Evolutionary conservation across 1,140 invertebrate genomes (phyloP).

Genomic region (Trachymyrmex septentrionalis): DNA sequence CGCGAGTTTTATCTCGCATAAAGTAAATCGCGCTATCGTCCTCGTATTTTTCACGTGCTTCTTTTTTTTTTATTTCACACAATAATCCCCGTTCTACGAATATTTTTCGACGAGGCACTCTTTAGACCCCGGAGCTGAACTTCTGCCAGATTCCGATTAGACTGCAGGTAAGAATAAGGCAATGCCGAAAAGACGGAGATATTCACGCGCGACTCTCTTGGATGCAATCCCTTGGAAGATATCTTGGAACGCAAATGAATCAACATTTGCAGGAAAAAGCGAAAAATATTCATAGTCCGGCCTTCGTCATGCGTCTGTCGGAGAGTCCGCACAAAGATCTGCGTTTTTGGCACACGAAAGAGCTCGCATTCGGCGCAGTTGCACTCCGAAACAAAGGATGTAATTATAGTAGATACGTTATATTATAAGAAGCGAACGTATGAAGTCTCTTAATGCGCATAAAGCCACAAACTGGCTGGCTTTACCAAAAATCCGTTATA

Average conservation of each 20-base stretch:
- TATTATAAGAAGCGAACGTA: not conserved
- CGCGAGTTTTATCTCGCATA: not conserved
- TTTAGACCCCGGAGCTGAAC: not conserved
- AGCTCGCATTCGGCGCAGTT: not conserved
- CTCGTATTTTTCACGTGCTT: not conserved
- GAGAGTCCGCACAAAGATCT: not conserved
- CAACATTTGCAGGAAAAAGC: slow-evolving; percentile 31
- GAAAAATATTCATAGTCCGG: not conserved
- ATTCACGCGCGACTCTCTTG: not conserved
- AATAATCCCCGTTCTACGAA: not conserved
- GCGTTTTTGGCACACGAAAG: slow-evolving; percentile 34
- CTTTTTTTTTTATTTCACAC: not conserved
- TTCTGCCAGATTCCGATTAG: not conserved
- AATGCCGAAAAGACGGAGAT: not conserved
- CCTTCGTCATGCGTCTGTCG: not conserved
- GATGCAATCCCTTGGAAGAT: slow-evolving; percentile 10
- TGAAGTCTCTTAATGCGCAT: not conserved
- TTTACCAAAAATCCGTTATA: not conserved
- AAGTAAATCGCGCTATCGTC: not conserved
- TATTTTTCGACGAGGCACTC: not conserved
- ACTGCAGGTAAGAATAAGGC: not conserved
- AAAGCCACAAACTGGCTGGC: not conserved
- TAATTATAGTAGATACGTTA: slow-evolving; percentile 20
- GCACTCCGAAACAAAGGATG: slow-evolving; percentile 13
- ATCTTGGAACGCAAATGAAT: slow-evolving; percentile 22